phyloP scores from a whole-genome alignment of 2,888 invertebrate species.

The Limenitis camilla region DNA sequence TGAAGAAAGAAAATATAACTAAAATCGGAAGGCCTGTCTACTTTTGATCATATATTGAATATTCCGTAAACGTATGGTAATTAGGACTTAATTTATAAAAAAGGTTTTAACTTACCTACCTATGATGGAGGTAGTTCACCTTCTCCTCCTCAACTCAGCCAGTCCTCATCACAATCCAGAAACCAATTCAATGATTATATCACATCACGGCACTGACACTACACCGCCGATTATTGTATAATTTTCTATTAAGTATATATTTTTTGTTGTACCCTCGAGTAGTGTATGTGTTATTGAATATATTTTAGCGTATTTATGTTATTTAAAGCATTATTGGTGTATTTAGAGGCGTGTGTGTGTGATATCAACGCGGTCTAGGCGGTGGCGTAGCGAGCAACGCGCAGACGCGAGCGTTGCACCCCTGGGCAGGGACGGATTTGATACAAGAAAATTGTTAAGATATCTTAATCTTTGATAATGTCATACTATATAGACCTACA shows the following conservation, averaged over 20 bases:
- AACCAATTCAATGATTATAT: conserved; percentile 16
- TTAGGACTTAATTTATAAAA: no score
- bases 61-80: no score
- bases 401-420: conserved; percentile 59
- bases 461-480: not conserved
- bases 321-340: conserved; percentile 22
- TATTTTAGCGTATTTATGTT: conserved; percentile 18
- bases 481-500: no score
- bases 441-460: conserved; percentile 3
- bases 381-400: conserved; percentile 44
- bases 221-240: not conserved
- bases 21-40: no score
- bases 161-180: not conserved
- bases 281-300: not conserved
- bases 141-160: conserved; percentile 1
- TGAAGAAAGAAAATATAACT: no score
- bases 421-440: conserved; percentile 43
- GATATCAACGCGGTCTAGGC: conserved; percentile 32
- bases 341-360: conserved; percentile 19
- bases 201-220: conserved; percentile 1
- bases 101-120: no score
- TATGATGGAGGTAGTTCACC: no score
- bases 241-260: not conserved
- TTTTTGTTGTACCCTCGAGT: not conserved
- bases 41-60: no score